Base-by-base conservation (phyloP, 2,888 invertebrate species). In the Drosophila trichaetosa region DNA sequence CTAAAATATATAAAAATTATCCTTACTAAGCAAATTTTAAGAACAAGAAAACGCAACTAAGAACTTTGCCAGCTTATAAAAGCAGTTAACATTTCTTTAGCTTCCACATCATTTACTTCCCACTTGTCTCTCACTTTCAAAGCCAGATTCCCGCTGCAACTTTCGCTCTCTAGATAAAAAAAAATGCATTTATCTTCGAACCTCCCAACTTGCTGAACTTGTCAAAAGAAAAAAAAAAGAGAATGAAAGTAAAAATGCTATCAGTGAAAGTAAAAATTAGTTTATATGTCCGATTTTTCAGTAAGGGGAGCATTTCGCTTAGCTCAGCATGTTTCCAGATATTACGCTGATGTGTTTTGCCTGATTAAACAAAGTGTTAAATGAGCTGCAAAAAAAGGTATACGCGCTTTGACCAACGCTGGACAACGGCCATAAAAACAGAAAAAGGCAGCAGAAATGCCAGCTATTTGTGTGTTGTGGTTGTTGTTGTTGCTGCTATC, bases 351-450 rank as follows among this genome's bases (percentile, higher is more conserved):
- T 78, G 66, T 53, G 59, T 57, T 46, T 71, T 46, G 72, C 58
- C 46, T 31, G 81, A 68, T 71, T 68, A 56, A 53, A 40, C 76
- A 78, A 70, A 69, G 79, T 80, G 81, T 81, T 81, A 81, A 81
- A 81, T 83, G 81, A 83, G 67, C 83, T 83, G 81, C 61, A 72
- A 80, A 83, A 80, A 80, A 71, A 68, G 76, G 78, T 62, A 71
- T 51, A 61, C 33, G 64, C 36, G 53, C 48, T n/a, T 24, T 79
- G 83, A 53, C 75, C 80, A 69, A 61, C 69, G 49, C 69, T 70
- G 80, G 62, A 63, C 64, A 64, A 38, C 27, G 13, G 31, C 34
- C 56, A 65, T 59, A 67, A 54, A 49, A 73, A 57, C 33, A 16
- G 34, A 38, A 48, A 69, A 56, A 2, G 29, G n/a, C 27, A 46